These are phyloP conservation scores for Peromyscus melanophrys DNA, from an alignment of 2,797 vertebrate genomes.

Conservation along the genomic window DNA sequence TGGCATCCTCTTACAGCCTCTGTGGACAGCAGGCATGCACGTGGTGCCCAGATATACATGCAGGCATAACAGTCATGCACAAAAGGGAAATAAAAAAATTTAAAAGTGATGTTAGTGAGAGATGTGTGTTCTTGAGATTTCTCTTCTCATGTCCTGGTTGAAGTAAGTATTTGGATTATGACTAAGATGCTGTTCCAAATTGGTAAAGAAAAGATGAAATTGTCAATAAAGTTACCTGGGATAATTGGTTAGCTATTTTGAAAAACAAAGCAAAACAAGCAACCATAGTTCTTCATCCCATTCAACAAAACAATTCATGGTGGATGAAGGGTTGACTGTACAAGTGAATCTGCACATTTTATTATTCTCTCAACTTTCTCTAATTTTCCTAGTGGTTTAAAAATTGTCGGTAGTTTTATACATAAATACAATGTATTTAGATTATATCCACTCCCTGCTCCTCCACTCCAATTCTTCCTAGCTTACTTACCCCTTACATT, in stretches of 20 bases:
- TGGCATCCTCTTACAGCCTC: not conserved
- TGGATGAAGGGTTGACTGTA: not conserved
- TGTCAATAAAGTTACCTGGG: conserved; percentile 45
- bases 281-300: conserved; percentile 2
- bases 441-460: not conserved
- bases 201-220: conserved; percentile 54
- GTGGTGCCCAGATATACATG: not conserved
- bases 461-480: not conserved
- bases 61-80: not conserved
- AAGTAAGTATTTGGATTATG: conserved; percentile 44
- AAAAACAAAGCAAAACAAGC: conserved; percentile 49
- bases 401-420: not conserved
- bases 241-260: conserved; percentile 59
- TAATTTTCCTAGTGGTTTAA: not conserved
- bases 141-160: not conserved
- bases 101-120: not conserved
- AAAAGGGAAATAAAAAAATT: not conserved
- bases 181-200: conserved; percentile 29
- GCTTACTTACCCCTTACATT: not conserved
- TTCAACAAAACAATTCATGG: conserved; percentile 18
- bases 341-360: conserved; percentile 18
- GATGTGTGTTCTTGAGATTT: conserved; percentile 24
- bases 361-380: conserved; percentile 10
- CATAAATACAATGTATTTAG: not conserved
- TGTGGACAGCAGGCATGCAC: not conserved